Evolutionary conservation across 1,140 invertebrate species (phyloP), one percentile per base, ranked within the genome.

Genomic region (Cotesia typhae): DNA sequence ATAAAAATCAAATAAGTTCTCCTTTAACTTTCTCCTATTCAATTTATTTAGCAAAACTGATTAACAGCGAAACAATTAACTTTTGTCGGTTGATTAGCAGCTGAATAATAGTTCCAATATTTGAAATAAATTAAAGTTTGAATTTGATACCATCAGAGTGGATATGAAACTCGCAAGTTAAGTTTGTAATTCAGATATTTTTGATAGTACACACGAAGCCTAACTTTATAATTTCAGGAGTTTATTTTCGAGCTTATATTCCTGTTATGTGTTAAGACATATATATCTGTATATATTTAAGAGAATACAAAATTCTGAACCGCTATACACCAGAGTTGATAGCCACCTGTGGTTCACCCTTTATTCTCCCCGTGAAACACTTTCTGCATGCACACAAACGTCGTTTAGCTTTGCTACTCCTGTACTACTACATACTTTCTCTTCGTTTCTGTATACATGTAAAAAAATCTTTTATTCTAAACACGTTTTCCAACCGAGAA

Each of bases 271-370:
- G 28, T 28, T 28, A 28, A 28, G 3, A 28, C 41, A 47, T 7
- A 6, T 47, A 7, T 47, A 47, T 47, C 6, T 10, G 5, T 69
- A 60, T 55, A 69, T 55, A 38, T 60, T 70, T 70, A 70, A 55
- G 52, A 65, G 69, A 60, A 71, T 64, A 71, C 47, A n/a, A 71
- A 64, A 65, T 41, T 55, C 61, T 71, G 61, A 51, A 71, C 61
- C 70, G 65, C 67, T 67, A 57, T 68, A 36, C 41, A 47, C 65
- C 35, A 52, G 20, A 47, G 71, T 73, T 73, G 59, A 67, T 68
- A 60, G 65, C 71, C 72, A 73, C 72, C 72, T 73, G 72, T 73
- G 65, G 61, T 73, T 64, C 72, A 38, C 47, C 28, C 51, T 17
- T 63, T 65, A 35, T 53, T 38, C 59, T 64, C 51, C 61, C 61